Evolutionary conservation across 1,140 invertebrate genomes (phyloP).

Genomic region (Ceratina japonica): DNA sequence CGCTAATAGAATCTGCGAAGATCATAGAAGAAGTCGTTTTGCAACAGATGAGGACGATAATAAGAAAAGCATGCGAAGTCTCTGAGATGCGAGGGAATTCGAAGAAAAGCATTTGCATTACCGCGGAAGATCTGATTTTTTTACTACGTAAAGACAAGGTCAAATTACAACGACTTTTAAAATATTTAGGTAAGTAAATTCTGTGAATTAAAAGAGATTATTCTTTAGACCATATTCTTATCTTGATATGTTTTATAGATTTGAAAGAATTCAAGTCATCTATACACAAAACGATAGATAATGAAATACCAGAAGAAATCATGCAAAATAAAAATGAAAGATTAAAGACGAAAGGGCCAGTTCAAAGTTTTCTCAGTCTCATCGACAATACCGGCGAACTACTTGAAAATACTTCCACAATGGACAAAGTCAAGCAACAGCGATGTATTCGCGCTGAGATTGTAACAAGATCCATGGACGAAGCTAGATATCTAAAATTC

Average conservation of each 20-base stretch:
- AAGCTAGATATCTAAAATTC: conserved; percentile 76
- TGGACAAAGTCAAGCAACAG: conserved; percentile 74
- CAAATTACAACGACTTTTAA: conserved; percentile 81
- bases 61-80: conserved; percentile 79
- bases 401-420: conserved; percentile 59
- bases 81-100: conserved; percentile 75
- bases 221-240: neutral
- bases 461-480: conserved; percentile 73
- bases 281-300: conserved; percentile 65
- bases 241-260: conserved; percentile 58
- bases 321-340: conserved; percentile 50
- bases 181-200: conserved; percentile 79
- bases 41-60: conserved; percentile 80
- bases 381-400: conserved; percentile 77
- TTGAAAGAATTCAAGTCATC: conserved; percentile 71
- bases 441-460: conserved; percentile 75
- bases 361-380: conserved; percentile 65
- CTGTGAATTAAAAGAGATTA: neutral
- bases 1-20: conserved; percentile 81
- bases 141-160: conserved; percentile 82
- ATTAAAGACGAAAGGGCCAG: conserved; percentile 58
- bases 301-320: conserved; percentile 55
- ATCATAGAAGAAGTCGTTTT: conserved; percentile 82
- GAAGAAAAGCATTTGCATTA: conserved; percentile 55
- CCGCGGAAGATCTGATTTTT: conserved; percentile 82